Percentiles rank a stretch among this genome's conserved stretches.
phyloP scores from a whole-genome alignment of 2,113 vertebrate species.

The Rattus norvegicus region GRCr8 NC_086025.1:114542501-114543000 shows the following conservation, averaged over 20 bases:
- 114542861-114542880: constrained; percentile 58
- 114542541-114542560: not conserved
- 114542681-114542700: constrained; percentile 26
- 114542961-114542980: constrained; percentile 35
- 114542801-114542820: constrained; percentile 53
- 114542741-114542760: constrained; percentile 19
- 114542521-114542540: not conserved
- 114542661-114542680: constrained; percentile 12
- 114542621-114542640: constrained; percentile 41
- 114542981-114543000: constrained; percentile 47
- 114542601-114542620: constrained; percentile 35
- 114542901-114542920: constrained; percentile 51
- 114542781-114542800: constrained; percentile 73
- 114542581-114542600: not conserved
- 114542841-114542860: constrained; percentile 64
- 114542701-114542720: constrained; percentile 39
- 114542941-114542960: constrained; percentile 22
- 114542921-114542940: not conserved
- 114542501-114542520: not conserved
- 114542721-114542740: constrained; percentile 15
- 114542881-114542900: not conserved
- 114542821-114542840: not conserved
- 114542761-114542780: constrained; percentile 63
- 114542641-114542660: constrained; percentile 6
- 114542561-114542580: constrained; percentile 10